Evolutionary conservation across 2,888 invertebrate genomes (phyloP).

Genomic region (Oligia strigilis): DNA sequence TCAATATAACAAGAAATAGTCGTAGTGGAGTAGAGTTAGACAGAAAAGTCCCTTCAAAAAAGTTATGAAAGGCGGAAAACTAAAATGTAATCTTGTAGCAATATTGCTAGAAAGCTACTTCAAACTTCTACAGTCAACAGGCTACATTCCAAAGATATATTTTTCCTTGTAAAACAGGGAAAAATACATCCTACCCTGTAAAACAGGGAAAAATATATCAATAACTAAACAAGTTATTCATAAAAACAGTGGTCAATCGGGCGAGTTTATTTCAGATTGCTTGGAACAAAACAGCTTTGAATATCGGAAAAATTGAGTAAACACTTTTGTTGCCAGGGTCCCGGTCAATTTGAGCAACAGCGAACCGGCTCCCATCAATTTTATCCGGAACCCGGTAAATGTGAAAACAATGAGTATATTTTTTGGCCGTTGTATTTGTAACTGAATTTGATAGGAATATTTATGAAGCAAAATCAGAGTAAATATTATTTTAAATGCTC

Average conservation of each 20-base stretch:
- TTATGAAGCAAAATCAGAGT: slow-evolving; percentile 21
- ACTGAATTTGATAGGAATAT: slow-evolving; percentile 44
- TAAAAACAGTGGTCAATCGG: too few species aligned
- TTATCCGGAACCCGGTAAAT: slow-evolving; percentile 31
- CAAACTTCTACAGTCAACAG: background rate
- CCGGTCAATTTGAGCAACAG: slow-evolving; percentile 40
- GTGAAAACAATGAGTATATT: slow-evolving; percentile 35
- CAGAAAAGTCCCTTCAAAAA: slow-evolving; percentile 9
- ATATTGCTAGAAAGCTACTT: slow-evolving; percentile 22
- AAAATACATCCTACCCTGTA: too few species aligned
- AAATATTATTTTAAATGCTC: slow-evolving; percentile 22
- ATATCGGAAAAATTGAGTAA: slow-evolving; percentile 31
- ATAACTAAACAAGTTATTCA: slow-evolving; percentile 5
- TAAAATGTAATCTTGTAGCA: slow-evolving; percentile 14
- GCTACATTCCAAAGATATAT: background rate
- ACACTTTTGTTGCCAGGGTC: slow-evolving; percentile 26
- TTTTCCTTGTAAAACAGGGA: too few species aligned
- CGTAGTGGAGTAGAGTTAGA: background rate
- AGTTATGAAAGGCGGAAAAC: background rate
- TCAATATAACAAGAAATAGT: background rate
- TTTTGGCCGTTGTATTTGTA: slow-evolving; percentile 45
- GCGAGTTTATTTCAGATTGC: slow-evolving; percentile 35
- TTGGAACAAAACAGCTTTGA: slow-evolving; percentile 41
- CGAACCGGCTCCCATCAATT: slow-evolving; percentile 28
- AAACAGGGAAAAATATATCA: too few species aligned